Evolutionary conservation across 2,797 vertebrate genomes (phyloP), one percentile per base, ranked within the genome.

Genomic region (Ctenochaetus hawaiiensis): DNA sequence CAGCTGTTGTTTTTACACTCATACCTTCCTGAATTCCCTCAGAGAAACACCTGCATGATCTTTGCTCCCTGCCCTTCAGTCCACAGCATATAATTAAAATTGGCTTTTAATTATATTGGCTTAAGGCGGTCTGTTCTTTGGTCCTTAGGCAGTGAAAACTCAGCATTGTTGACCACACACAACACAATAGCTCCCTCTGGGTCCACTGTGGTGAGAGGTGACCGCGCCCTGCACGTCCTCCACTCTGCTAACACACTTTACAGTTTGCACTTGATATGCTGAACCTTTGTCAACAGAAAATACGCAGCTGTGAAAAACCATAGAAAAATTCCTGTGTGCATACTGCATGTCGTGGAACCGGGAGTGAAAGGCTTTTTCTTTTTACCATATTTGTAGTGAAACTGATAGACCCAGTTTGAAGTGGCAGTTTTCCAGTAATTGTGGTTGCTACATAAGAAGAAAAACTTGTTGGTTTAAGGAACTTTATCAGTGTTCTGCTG

Each of bases 171-270:
- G 83, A 78, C 79, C 86, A 62, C 20, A 49, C 41, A 59, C 83
- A 78, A 81, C 87, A 91, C 85, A 92, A 87, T 78, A 23, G 66
- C 54, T 81, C 74, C 64, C 73, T 76, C 70, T 18, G 66, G 63
- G 52, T 54, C 70, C 53, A 56, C 49, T 53, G 57, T 72, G 61
- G 47, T 9, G 56, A 72, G 51, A 59, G 30, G 20, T 63, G 78
- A 45, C 87, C 88, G 16, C 92, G 43, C 91, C 92, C 92, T 90
- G 75, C 13, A 6, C 81, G 75, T 88, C 82, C 67, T 85, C 41
- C 41, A 60, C 73, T 75, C 72, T 58, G 48, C 81, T 17, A 61
- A 70, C n/a, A 61, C 11, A 9, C 70, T 78, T 67, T 56, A 68
- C 71, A 62, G 69, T 86, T 90, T 77, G 66, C 49, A 73, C 71